Evolutionary conservation across 2,888 invertebrate species (phyloP).

Genomic region (Tupiocoris notatus): DNA sequence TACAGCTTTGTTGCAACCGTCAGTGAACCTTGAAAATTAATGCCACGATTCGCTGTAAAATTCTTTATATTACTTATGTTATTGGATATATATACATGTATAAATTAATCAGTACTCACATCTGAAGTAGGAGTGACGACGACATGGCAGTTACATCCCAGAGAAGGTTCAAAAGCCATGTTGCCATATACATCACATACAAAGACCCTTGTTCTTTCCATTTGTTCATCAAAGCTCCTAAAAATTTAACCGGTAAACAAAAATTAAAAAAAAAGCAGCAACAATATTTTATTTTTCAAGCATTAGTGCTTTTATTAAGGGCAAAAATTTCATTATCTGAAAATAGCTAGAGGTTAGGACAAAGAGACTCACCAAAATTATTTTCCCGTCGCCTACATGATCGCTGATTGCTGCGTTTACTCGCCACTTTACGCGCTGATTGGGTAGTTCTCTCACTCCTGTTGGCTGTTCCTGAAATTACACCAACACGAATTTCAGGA

Average conservation of each 20-base stretch:
- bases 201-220: conserved; percentile 58
- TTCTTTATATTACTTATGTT: too few species aligned
- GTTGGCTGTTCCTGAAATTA: conserved; percentile 38
- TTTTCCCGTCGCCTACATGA: conserved; percentile 46
- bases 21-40: conserved; percentile 23
- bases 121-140: conserved; percentile 66
- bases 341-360: too few species aligned
- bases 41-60: background rate
- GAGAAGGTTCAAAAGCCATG: conserved; percentile 77
- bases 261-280: too few species aligned
- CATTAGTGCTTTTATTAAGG: too few species aligned
- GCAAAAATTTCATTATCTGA: too few species aligned
- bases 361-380: conserved; percentile 49
- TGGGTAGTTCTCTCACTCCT: conserved; percentile 33
- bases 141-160: conserved; percentile 80
- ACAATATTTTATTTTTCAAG: too few species aligned
- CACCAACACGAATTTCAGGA: background rate
- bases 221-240: conserved; percentile 55
- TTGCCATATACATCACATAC: conserved; percentile 61
- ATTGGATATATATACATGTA: too few species aligned
- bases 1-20: conserved; percentile 17
- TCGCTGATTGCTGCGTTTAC: conserved; percentile 52
- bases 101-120: conserved; percentile 59
- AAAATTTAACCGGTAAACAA: too few species aligned
- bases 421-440: conserved; percentile 13